These are phyloP conservation scores for Neelides sp. DNA, from an alignment of 1,140 invertebrate genomes.

Conservation along the genomic window DNA sequence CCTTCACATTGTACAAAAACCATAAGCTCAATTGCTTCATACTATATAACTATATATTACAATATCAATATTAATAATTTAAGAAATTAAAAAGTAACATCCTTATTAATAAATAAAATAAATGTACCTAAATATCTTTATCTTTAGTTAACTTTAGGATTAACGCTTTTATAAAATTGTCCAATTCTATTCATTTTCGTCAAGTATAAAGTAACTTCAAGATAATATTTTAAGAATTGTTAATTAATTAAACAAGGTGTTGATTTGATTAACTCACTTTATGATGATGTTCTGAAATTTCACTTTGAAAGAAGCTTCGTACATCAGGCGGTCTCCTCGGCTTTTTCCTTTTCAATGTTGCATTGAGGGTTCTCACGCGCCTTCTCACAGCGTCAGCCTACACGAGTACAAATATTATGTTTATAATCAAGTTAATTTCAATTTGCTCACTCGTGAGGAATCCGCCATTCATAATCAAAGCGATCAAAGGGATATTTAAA, in stretches of 20 bases:
- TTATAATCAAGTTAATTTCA: background rate
- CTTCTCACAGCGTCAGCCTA: slow-evolving; percentile 61
- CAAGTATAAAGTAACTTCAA: no score
- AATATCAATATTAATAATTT: no score
- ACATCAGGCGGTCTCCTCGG: slow-evolving; percentile 40
- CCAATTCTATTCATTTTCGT: no score
- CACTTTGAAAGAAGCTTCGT: slow-evolving; percentile 35
- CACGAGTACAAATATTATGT: slow-evolving; percentile 3
- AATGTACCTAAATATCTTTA: no score
- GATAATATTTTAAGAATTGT: slow-evolving; percentile 1
- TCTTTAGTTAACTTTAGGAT: no score
- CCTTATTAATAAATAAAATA: no score
- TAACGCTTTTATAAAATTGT: no score
- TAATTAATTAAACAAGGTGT: slow-evolving; percentile 32
- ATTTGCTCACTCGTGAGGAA: background rate
- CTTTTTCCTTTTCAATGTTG: slow-evolving; percentile 53
- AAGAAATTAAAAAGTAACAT: no score
- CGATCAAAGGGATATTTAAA: no score
- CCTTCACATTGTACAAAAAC: slow-evolving; percentile 57
- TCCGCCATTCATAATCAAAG: no score
- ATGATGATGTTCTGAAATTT: slow-evolving; percentile 62
- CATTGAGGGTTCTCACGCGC: slow-evolving; percentile 61
- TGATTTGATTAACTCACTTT: slow-evolving; percentile 62
- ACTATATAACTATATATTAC: slow-evolving; percentile 9
- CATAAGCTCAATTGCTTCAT: slow-evolving; percentile 37